Base-by-base conservation (phyloP, 1,140 invertebrate genomes). In the Atta colombica region DNA sequence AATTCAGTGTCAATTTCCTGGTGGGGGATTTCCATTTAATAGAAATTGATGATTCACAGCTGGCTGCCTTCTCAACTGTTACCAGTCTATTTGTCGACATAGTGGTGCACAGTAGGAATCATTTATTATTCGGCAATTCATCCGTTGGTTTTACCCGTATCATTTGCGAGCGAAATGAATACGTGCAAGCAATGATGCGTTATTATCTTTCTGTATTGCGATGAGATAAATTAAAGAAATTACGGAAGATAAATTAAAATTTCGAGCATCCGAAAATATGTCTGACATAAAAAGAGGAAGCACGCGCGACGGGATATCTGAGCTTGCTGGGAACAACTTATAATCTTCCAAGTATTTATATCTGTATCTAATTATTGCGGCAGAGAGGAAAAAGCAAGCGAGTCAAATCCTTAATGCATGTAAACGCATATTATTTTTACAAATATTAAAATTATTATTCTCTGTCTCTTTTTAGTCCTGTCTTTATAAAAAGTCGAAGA, bases 11-110 rank as follows among this genome's bases (percentile, higher is more conserved):
- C 81, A 85, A 45, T 61, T 77, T 77, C 49, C 35, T 58, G 74
- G 60, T 85, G 71, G 49, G 49, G 71, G 49, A 31, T 74, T 28
- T 66, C 12, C 49, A 21, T 63, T 55, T 66, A 74, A 85, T 85
- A 77, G 45, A 28, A 77, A 85, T 85, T 85, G 74, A 85, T 77
- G 74, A 31, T 28, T 77, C 45, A 60, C 82, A 77, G 82, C 71
- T 85, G 74, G 72, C 49, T 53, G 14, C 12, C 65, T 53, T 51
- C 31, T 75, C 6, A 49, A 63, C 49, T 39, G 61, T 85, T 66
- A 31, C 49, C 51, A 85, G 14, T 61, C 49, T 77, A 78, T 85
- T 78, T 78, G n/a, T 66, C 60, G 71, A 85, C 14, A 77, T 53
- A 31, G 55, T 25, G 18, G 39, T 69, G 68, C 39, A 21, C 80